Evolutionary conservation across 2,888 invertebrate genomes (phyloP).

Genomic region (Parnassius smintheus): DNA sequence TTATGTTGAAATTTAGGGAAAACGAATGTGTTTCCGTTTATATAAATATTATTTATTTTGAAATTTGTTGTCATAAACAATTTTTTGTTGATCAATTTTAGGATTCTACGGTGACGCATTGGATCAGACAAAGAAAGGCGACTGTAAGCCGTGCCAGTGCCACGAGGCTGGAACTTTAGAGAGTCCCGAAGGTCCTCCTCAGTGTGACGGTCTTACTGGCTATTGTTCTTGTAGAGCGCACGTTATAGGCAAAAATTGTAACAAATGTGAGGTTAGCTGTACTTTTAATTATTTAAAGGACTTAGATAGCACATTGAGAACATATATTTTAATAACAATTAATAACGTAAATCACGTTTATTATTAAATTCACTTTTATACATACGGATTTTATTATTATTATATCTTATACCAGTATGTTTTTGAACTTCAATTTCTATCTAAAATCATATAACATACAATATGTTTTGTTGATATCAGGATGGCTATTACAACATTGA

Average conservation of each 20-base stretch:
- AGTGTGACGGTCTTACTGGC: constrained; percentile 91
- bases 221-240: constrained; percentile 90
- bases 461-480: constrained; percentile 47
- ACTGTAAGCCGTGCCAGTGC: constrained; percentile 94
- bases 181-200: constrained; percentile 85
- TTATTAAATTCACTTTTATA: no score
- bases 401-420: no score
- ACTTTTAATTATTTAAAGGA: neutral
- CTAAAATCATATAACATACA: no score
- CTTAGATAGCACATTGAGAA: no score
- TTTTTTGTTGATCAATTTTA: constrained; percentile 36
- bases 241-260: constrained; percentile 91
- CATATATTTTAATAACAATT: no score
- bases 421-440: no score
- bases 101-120: constrained; percentile 97
- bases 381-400: no score
- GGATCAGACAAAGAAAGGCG: constrained; percentile 94
- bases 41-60: no score
- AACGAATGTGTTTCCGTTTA: no score
- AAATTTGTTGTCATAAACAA: no score
- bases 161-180: constrained; percentile 90
- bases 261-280: constrained; percentile 82
- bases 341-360: no score
- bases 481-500: constrained; percentile 91
- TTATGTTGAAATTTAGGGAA: no score